phyloP scores from a whole-genome alignment of 1,140 invertebrate species.

The Bombus ignitus region DNA sequence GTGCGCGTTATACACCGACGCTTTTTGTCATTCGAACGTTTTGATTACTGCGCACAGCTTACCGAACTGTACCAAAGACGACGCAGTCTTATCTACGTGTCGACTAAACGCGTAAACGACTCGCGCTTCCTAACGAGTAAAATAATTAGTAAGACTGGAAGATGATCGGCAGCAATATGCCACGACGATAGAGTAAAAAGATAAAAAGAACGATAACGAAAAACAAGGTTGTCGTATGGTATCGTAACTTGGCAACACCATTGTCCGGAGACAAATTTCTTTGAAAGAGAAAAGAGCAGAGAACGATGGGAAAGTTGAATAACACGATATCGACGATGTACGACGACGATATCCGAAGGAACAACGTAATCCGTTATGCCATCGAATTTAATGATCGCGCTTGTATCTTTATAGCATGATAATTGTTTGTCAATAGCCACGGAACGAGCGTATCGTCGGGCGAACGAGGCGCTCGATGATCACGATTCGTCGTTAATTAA shows the following conservation, averaged over 20 bases:
- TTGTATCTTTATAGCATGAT: conserved; percentile 36
- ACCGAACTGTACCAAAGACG: conserved; percentile 29
- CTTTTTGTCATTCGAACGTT: conserved; percentile 49
- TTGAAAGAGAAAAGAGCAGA: neutral
- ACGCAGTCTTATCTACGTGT: neutral
- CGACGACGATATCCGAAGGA: neutral
- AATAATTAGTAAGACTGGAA: neutral
- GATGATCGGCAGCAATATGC: neutral
- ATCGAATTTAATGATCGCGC: conserved; percentile 50
- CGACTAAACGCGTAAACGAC: neutral
- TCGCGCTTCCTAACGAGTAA: neutral
- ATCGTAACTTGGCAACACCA: neutral
- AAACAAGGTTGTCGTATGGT: neutral
- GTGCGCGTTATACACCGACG: conserved; percentile 36
- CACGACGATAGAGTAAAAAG: neutral
- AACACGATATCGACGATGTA: neutral
- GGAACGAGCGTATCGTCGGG: neutral
- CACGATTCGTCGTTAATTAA: conserved; percentile 74
- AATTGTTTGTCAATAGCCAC: conserved; percentile 38
- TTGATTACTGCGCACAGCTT: conserved; percentile 42
- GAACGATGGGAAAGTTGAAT: neutral
- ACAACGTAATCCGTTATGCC: conserved; percentile 18
- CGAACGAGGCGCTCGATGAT: conserved; percentile 51
- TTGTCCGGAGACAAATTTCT: neutral
- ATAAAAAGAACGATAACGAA: neutral